Conservation (phyloP, 2,888 invertebrate genomes). For the Xylota sylvarum region DNA sequence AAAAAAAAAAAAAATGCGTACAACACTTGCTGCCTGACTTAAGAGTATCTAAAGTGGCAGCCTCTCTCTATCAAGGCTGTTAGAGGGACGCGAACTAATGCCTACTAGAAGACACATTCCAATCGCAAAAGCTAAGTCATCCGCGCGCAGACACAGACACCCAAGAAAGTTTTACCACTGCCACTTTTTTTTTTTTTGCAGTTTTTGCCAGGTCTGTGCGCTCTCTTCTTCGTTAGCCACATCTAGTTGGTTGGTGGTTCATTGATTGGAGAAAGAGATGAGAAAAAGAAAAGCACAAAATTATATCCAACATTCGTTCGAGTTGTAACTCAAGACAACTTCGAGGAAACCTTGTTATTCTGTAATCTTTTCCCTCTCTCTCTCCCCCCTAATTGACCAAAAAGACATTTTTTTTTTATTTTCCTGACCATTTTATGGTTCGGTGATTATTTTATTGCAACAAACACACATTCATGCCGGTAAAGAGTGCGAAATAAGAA, state of each 20-base stretch:
- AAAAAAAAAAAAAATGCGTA: constrained; percentile 58
- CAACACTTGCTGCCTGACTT: constrained; percentile 62
- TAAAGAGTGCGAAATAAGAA: constrained; percentile 45
- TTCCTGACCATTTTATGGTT: constrained; percentile 64
- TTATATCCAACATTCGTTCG: neutral
- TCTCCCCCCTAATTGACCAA: constrained; percentile 73
- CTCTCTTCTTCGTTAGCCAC: constrained; percentile 32
- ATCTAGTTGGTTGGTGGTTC: constrained; percentile 20
- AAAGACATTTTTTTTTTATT: constrained; percentile 58
- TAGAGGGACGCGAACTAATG: constrained; percentile 42
- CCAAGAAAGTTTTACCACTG: constrained; percentile 70
- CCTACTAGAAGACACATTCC: constrained; percentile 64
- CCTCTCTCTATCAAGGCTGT: constrained; percentile 72
- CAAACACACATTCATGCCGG: constrained; percentile 40
- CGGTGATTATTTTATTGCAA: constrained; percentile 72
- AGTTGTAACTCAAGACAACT: constrained; percentile 48
- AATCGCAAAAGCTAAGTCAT: constrained; percentile 34
- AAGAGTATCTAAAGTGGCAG: constrained; percentile 46
- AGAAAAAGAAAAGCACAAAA: constrained; percentile 26
- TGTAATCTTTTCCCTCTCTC: constrained; percentile 66
- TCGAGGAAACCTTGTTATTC: constrained; percentile 56
- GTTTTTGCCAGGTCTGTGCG: neutral
- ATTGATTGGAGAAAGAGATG: constrained; percentile 6
- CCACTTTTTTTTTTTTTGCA: constrained; percentile 42
- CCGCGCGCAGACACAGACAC: constrained; percentile 49